A percentile compares a stretch with the other conserved stretches of the same genome.
Conservation (phyloP, 2,113 vertebrate species). For the Aleadryas rufinucha region DNA sequence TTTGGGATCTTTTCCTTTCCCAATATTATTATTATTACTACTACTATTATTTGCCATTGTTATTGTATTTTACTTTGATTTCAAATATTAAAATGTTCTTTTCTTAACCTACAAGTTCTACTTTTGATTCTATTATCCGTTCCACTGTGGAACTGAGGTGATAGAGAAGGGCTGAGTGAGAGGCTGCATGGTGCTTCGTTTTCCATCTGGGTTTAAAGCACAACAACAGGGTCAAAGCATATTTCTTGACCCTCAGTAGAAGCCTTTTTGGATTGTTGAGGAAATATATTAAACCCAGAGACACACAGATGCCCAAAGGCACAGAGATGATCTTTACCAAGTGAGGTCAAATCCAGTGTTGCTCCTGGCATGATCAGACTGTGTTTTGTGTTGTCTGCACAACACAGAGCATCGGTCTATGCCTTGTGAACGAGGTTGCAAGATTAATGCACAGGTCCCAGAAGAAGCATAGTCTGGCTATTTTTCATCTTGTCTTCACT, state of each 20-base stretch:
- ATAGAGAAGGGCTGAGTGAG: rapidly evolving
- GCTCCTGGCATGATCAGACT: not conserved
- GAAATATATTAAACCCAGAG: not conserved
- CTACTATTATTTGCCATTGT: not conserved
- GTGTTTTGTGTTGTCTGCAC: not conserved
- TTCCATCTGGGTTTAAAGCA: not conserved
- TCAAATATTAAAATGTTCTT: not conserved
- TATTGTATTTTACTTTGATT: not conserved
- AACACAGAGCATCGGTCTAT: rapidly evolving
- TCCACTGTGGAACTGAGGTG: not conserved
- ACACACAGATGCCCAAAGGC: not conserved
- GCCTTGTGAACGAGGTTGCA: not conserved
- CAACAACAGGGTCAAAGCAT: not conserved
- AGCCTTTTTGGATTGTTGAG: not conserved
- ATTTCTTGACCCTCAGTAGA: not conserved
- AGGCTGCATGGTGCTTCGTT: not conserved
- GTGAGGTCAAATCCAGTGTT: not conserved
- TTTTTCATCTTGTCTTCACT: not conserved
- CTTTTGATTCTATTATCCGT: not conserved
- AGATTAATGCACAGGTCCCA: not conserved
- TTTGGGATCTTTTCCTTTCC: not conserved
- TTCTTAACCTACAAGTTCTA: not conserved
- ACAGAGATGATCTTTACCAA: not conserved
- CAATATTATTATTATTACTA: not conserved
- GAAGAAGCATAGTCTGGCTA: not conserved